A percentile compares a stretch with the other conserved stretches of the same genome.
phyloP scores from a whole-genome alignment of 1,140 invertebrate genomes.

The Camponotus vicinus region DNA sequence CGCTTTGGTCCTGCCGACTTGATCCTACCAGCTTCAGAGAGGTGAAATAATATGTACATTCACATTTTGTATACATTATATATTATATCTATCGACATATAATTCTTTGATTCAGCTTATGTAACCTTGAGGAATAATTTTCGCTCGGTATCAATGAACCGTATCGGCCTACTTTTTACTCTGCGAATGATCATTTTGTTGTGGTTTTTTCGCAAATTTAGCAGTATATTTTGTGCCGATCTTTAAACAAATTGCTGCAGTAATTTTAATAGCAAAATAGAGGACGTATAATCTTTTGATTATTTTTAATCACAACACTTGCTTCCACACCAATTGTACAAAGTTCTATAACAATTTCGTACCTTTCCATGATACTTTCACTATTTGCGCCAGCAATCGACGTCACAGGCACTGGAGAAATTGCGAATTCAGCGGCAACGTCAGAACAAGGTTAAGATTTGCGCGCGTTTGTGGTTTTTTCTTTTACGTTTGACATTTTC shows the following conservation, averaged over 20 bases:
- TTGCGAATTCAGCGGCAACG: conserved; percentile 20
- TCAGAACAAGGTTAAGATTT: conserved; percentile 26
- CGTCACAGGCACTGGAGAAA: conserved; percentile 39
- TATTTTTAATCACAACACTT: neutral
- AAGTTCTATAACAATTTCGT: conserved; percentile 19
- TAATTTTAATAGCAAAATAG: neutral
- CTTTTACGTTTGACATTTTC: conserved; percentile 15
- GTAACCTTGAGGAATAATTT: conserved; percentile 57
- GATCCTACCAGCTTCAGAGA: neutral
- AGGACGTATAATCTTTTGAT: neutral
- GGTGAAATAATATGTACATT: neutral
- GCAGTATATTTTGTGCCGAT: neutral
- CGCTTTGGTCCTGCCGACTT: neutral
- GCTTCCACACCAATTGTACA: neutral
- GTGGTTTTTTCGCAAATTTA: conserved; percentile 21
- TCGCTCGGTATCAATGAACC: conserved; percentile 50
- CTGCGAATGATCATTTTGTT: conserved; percentile 28
- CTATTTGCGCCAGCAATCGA: conserved; percentile 46
- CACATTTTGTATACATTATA: neutral
- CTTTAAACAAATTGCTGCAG: neutral
- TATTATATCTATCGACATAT: neutral
- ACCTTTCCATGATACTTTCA: conserved; percentile 39
- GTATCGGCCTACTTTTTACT: conserved; percentile 59
- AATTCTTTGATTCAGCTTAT: neutral
- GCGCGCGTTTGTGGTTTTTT: neutral